Conservation (phyloP, 2,113 vertebrate species). For the Stictonetta naevosa region DNA sequence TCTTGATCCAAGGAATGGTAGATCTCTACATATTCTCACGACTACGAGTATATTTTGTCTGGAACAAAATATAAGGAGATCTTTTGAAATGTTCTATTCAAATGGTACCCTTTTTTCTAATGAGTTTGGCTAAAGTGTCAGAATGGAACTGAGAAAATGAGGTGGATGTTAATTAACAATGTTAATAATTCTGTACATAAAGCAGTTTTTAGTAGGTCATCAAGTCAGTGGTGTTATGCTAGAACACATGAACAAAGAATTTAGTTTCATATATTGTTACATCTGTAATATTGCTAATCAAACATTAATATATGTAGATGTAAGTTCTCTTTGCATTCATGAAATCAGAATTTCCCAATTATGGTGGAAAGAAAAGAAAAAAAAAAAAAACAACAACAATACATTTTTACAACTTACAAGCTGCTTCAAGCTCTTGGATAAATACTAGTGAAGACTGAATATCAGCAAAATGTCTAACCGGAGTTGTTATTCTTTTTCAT, state of each 20-base stretch:
- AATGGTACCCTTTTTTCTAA: constrained; percentile 13
- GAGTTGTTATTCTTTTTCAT: constrained; percentile 60
- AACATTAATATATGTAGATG: neutral
- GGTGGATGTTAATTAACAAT: constrained; percentile 42
- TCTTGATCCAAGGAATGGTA: neutral
- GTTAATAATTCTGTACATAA: constrained; percentile 2
- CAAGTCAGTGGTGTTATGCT: neutral
- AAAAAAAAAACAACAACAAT: neutral
- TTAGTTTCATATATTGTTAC: neutral
- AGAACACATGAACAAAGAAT: neutral
- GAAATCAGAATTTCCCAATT: constrained; percentile 4
- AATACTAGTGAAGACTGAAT: constrained; percentile 25
- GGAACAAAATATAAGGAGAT: neutral
- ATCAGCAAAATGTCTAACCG: constrained; percentile 36
- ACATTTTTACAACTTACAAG: neutral
- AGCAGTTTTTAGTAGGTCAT: constrained; percentile 23
- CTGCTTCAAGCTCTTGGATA: neutral
- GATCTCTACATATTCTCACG: neutral
- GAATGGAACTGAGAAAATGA: constrained; percentile 33
- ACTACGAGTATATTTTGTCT: neutral
- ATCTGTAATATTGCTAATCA: neutral
- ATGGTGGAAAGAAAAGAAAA: neutral
- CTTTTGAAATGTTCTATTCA: constrained; percentile 29
- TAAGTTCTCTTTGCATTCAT: neutral
- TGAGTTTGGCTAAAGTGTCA: neutral